Evolutionary conservation across 2,113 vertebrate genomes (phyloP).

Genomic region (Parotia lawesii): DNA sequence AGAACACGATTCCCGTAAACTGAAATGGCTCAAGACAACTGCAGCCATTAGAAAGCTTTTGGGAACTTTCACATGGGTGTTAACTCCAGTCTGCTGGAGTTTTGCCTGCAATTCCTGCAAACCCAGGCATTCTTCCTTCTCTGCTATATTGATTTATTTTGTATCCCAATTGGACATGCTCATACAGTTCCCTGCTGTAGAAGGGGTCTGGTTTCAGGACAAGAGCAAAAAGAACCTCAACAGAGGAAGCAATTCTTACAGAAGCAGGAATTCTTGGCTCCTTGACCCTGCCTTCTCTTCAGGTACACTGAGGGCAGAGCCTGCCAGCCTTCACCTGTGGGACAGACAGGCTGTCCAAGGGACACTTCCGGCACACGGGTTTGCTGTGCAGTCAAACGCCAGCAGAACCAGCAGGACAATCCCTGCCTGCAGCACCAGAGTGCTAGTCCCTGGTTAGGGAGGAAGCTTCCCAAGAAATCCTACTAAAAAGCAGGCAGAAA

Average conservation of each 20-base stretch:
- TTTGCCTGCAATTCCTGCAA: neutral
- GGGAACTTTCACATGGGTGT: neutral
- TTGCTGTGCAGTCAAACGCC: neutral
- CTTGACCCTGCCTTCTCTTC: neutral
- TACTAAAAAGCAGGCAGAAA: neutral
- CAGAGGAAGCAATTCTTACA: neutral
- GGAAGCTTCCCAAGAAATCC: neutral
- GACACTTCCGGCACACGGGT: neutral
- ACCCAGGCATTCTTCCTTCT: neutral
- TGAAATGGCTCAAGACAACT: neutral
- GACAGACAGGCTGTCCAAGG: neutral
- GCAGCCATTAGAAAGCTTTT: neutral
- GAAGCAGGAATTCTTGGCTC: neutral
- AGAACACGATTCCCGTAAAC: neutral
- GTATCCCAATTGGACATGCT: neutral
- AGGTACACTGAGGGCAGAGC: neutral
- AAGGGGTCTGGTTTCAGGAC: neutral
- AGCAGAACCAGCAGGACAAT: neutral
- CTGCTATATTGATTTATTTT: neutral
- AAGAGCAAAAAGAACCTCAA: neutral
- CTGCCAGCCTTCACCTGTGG: neutral
- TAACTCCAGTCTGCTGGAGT: neutral
- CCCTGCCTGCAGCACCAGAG: neutral
- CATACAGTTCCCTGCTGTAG: neutral
- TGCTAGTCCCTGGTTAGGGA: neutral